Percentiles rank a stretch among this genome's conserved stretches.
Conservation (phyloP, 2,797 vertebrate species). For the Sphenopsis melanotis region DNA sequence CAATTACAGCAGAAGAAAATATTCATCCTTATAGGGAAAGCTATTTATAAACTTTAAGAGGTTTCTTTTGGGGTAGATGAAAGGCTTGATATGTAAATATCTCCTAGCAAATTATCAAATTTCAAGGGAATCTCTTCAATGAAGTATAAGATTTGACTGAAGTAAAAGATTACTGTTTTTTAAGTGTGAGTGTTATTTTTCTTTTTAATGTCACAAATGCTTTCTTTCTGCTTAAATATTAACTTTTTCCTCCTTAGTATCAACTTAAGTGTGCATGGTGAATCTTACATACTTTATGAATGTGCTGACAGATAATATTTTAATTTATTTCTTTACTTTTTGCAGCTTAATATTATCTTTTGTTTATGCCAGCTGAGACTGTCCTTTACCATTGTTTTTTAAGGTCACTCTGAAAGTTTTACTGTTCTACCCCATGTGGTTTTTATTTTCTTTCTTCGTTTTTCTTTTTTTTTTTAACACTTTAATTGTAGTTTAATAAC, state of each 20-base stretch:
- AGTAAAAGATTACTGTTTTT: background rate
- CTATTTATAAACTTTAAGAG: conserved; percentile 12
- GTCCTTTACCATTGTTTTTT: background rate
- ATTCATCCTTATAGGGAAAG: background rate
- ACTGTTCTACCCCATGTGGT: background rate
- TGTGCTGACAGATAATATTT: background rate
- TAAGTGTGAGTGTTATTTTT: background rate
- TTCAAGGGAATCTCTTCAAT: background rate
- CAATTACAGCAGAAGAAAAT: background rate
- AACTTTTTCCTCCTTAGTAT: background rate
- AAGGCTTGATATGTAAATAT: conserved; percentile 26
- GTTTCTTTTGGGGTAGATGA: conserved; percentile 7
- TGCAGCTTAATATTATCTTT: background rate
- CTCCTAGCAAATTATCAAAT: background rate
- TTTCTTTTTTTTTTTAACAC: background rate
- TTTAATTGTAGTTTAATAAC: background rate
- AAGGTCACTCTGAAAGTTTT: background rate
- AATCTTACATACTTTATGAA: background rate
- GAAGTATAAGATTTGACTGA: background rate
- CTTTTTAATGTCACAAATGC: background rate
- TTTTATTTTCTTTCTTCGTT: background rate
- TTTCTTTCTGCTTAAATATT: background rate
- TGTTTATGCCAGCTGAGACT: background rate
- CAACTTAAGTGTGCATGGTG: background rate
- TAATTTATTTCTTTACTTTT: background rate